Base-by-base conservation (phyloP, 2,113 vertebrate genomes). In the Scytalopus superciliaris region DNA sequence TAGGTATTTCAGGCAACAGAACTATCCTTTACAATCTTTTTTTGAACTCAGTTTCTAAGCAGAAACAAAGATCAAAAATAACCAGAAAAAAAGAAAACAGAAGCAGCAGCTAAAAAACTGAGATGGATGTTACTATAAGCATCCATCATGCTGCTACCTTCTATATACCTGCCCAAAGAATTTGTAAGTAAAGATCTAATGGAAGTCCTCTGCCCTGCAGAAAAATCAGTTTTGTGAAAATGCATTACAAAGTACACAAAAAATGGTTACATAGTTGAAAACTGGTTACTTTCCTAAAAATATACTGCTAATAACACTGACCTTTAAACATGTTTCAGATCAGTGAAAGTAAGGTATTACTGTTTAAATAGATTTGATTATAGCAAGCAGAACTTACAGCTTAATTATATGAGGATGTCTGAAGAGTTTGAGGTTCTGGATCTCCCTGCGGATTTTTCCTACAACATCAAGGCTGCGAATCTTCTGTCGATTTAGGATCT, bases 391-490 rank as follows among this genome's bases (percentile, higher is more conserved):
- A 96, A 98, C 99, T 99, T 98, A 99, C 99, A 99, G 97, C 97
- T 99, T 99, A 97, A 99, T 99, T 97, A 99, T 99, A 96, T 99
- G 99, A 82, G 99, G 99, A 95, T 99, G 99, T 47, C 99, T 98
- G 97, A 99, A 99, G 85, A 99, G 99, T 96, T 99, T 99, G 95
- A 99, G 99, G 97, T 99, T 99, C 97, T 99, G 99, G 93, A 99
- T 99, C 94, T 99, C 99, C 74, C 99, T 97, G 56, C 99, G 98
- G 91, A 99, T 99, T 97, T 99, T 99, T 93, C 99, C 99, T 73
- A 99, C 99, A 84, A 99, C 99, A 63, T 99, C 99, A 82, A 99
- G 98, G 96, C 99, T 99, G 93, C 99, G 99, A 91, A 99, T 99
- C 98, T 99, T 99, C 98, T 99, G 99, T 70, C 99, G 97, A 97